Percentiles rank a stretch among this genome's conserved stretches.
Evolutionary conservation across 2,888 invertebrate genomes (phyloP).

Genomic region (Drosophila hamatofila): DNA sequence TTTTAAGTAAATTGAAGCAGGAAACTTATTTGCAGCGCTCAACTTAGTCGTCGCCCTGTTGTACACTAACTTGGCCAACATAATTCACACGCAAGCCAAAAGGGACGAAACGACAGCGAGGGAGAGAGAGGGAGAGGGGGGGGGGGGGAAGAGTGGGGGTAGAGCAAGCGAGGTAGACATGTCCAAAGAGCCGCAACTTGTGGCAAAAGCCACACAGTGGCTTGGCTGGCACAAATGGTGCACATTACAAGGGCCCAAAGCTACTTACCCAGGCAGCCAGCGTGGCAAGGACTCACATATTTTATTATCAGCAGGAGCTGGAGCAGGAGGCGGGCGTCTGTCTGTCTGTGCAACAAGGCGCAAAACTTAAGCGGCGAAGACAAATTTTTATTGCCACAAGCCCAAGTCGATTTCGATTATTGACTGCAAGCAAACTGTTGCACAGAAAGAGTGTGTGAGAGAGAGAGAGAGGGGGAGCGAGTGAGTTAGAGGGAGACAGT

Average conservation of each 20-base stretch:
- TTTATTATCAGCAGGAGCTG: constrained; percentile 58
- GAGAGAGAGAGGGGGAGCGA: neutral
- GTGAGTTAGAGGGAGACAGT: neutral
- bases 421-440: constrained; percentile 75
- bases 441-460: constrained; percentile 31
- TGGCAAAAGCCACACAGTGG: constrained; percentile 51
- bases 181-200: constrained; percentile 40
- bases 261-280: constrained; percentile 54
- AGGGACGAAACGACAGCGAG: neutral
- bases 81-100: constrained; percentile 59
- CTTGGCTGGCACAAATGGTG: constrained; percentile 69
- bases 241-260: constrained; percentile 67
- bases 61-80: constrained; percentile 71
- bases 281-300: constrained; percentile 58
- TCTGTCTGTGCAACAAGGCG: constrained; percentile 73
- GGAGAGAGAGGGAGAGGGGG: neutral
- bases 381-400: constrained; percentile 75
- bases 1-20: constrained; percentile 75
- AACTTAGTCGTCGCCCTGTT: constrained; percentile 27
- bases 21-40: constrained; percentile 60
- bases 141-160: neutral
- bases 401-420: constrained; percentile 72
- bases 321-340: neutral
- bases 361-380: constrained; percentile 72
- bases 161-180: constrained; percentile 13